phyloP scores from a whole-genome alignment of 1,140 invertebrate species.

The Caerostris extrusa region DNA sequence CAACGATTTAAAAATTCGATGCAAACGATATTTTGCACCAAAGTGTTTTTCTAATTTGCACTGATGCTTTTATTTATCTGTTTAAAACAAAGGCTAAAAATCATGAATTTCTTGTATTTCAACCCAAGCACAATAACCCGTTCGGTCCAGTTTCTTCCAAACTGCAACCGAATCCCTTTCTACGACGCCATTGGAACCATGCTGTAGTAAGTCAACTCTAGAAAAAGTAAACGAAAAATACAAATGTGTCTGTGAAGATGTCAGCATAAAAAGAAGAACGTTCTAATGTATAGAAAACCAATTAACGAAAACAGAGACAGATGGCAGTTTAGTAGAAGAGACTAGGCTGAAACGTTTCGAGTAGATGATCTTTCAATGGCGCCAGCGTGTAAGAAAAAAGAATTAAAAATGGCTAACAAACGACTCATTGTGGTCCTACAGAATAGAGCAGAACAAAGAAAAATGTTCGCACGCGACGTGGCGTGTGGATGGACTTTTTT shows the following conservation, averaged over 20 bases:
- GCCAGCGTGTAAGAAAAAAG: slow-evolving; percentile 39
- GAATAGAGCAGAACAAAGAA: slow-evolving; percentile 3
- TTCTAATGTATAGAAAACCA: neutral
- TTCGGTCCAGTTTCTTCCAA: neutral
- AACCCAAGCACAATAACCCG: neutral
- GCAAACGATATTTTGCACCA: no score
- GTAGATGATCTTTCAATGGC: slow-evolving; percentile 25
- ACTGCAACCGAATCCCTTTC: neutral
- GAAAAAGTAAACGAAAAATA: neutral
- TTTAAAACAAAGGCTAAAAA: no score
- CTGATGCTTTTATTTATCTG: no score
- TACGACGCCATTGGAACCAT: neutral
- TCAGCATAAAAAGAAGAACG: neutral
- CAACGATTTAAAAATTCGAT: no score
- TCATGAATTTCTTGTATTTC: no score
- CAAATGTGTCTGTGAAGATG: slow-evolving; percentile 3
- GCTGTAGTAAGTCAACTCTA: neutral
- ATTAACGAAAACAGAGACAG: slow-evolving; percentile 18
- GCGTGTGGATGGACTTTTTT: slow-evolving; percentile 41
- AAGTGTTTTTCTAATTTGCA: no score
- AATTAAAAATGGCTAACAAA: slow-evolving; percentile 56
- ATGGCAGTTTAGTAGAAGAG: neutral
- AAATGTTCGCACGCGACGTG: slow-evolving; percentile 8
- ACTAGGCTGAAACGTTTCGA: neutral
- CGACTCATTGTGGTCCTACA: slow-evolving; percentile 49